Evolutionary conservation across 2,113 vertebrate genomes (phyloP).

Genomic region (Penelope pileata): DNA sequence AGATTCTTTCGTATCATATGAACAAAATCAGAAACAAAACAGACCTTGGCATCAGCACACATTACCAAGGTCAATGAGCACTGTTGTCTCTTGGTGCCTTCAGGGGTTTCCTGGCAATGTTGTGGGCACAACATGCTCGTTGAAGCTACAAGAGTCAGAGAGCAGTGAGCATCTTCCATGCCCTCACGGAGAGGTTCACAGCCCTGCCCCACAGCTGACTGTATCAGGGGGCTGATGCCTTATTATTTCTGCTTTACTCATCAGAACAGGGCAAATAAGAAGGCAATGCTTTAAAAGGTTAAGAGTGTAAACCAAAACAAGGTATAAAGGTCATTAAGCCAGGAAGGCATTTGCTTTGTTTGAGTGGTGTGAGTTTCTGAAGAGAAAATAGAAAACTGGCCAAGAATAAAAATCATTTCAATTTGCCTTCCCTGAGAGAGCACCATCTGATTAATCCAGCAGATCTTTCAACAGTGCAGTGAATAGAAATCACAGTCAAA

Average conservation of each 20-base stretch:
- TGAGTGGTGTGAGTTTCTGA: neutral
- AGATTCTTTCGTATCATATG: neutral
- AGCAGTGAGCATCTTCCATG: neutral
- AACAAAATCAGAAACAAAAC: neutral
- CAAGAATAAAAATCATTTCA: neutral
- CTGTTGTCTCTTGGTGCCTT: neutral
- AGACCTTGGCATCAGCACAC: neutral
- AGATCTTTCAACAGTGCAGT: neutral
- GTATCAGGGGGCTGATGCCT: neutral
- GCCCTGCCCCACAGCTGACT: neutral
- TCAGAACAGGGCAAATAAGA: neutral
- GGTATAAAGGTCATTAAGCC: neutral
- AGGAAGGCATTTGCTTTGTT: neutral
- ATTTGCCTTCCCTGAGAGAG: neutral
- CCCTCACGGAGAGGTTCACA: neutral
- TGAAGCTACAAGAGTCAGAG: neutral
- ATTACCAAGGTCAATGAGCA: rapidly evolving
- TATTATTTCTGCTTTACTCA: neutral
- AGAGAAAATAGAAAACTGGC: neutral
- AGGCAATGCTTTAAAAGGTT: neutral
- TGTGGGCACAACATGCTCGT: rapidly evolving
- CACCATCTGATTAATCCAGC: neutral
- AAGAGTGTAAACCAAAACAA: neutral
- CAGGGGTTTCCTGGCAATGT: neutral
- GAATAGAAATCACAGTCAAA: neutral